These are phyloP conservation scores for Macaca mulatta DNA, from an alignment of 2,113 vertebrate species.

Conservation along the genomic window DNA sequence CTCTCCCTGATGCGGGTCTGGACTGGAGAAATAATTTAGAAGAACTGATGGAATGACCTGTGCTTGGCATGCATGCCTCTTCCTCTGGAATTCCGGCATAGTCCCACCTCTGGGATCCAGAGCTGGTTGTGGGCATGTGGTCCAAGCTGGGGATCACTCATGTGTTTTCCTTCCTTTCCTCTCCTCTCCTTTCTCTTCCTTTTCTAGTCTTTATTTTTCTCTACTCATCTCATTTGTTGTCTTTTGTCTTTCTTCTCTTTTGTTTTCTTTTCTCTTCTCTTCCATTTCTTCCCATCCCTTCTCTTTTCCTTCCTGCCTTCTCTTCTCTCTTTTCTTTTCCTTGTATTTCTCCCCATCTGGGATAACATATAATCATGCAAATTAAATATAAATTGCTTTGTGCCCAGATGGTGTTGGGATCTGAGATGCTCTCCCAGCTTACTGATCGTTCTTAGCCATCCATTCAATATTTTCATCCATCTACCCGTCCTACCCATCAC, in stretches of 20 bases:
- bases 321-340: neutral
- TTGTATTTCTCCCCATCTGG: neutral
- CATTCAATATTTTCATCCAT: neutral
- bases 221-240: no score
- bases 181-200: neutral
- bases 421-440: slow-evolving; percentile 40
- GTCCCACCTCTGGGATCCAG: slow-evolving; percentile 64
- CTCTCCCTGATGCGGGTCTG: slow-evolving; percentile 80
- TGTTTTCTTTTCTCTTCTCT: neutral
- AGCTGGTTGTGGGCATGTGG: neutral
- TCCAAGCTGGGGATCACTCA: neutral
- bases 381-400: slow-evolving; percentile 61
- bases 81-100: slow-evolving; percentile 75
- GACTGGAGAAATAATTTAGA: slow-evolving; percentile 83
- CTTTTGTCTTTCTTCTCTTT: no score
- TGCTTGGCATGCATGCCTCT: slow-evolving; percentile 68
- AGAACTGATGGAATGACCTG: slow-evolving; percentile 81
- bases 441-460: slow-evolving; percentile 23
- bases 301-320: no score
- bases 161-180: neutral
- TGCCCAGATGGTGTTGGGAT: slow-evolving; percentile 40
- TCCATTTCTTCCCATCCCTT: no score
- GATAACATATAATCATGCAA: slow-evolving; percentile 60
- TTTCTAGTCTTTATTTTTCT: rapidly evolving
- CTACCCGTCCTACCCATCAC: neutral